Evolutionary conservation across 1,140 invertebrate species (phyloP).

Genomic region (Homarus americanus): DNA sequence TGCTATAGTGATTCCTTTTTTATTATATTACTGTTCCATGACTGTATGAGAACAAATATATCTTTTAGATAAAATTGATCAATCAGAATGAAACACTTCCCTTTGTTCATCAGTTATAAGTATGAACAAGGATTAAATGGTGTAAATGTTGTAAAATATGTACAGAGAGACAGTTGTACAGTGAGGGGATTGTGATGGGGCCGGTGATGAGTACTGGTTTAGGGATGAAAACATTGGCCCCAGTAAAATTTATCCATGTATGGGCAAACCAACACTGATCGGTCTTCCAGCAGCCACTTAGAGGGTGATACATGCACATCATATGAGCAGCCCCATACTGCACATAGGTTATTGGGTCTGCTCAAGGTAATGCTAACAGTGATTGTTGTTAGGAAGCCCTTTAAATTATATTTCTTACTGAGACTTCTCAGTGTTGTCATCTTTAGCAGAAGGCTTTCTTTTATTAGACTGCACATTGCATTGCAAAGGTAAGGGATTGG

Average conservation of each 20-base stretch:
- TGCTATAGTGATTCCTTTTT: slow-evolving; percentile 60
- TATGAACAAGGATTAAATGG: slow-evolving; percentile 50
- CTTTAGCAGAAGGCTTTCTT: slow-evolving; percentile 28
- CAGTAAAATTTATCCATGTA: slow-evolving; percentile 18
- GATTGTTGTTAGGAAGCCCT: slow-evolving; percentile 13
- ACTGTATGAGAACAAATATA: slow-evolving; percentile 55
- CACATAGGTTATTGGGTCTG: not conserved
- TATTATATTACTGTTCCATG: slow-evolving; percentile 54
- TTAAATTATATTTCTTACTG: not conserved
- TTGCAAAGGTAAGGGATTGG: slow-evolving; percentile 52
- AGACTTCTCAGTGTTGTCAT: slow-evolving; percentile 28
- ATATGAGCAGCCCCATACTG: not conserved
- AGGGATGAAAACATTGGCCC: slow-evolving; percentile 24
- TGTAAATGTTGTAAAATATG: slow-evolving; percentile 69
- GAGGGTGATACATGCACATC: slow-evolving; percentile 20
- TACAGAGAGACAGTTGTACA: slow-evolving; percentile 65
- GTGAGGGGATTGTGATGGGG: slow-evolving; percentile 52
- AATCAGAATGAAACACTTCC: slow-evolving; percentile 57
- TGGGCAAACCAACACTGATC: slow-evolving; percentile 52
- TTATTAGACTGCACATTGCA: slow-evolving; percentile 49
- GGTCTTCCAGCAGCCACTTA: slow-evolving; percentile 61
- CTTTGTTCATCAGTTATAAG: slow-evolving; percentile 46
- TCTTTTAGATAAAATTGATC: slow-evolving; percentile 49
- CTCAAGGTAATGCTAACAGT: not conserved
- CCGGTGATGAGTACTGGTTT: slow-evolving; percentile 49